Percentiles rank a stretch among this genome's conserved stretches.
Evolutionary conservation across 2,888 invertebrate genomes (phyloP).

Genomic region (Tetragonisca angustula): DNA sequence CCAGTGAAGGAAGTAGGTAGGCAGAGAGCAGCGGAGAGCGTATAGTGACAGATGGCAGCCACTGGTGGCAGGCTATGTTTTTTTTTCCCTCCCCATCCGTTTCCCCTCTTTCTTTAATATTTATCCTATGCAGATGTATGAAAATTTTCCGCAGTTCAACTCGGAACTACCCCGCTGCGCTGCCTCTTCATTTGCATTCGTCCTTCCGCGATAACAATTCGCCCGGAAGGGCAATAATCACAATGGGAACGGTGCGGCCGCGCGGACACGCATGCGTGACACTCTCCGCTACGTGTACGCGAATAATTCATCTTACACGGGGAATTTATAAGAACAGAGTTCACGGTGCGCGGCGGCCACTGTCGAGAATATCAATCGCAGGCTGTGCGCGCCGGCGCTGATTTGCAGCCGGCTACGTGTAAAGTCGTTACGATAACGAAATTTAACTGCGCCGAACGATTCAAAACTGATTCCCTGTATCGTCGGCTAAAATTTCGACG

Average conservation of each 20-base stretch:
- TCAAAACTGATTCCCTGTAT: background rate
- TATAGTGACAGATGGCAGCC: background rate
- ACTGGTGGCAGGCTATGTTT: constrained; percentile 30
- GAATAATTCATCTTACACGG: constrained; percentile 36
- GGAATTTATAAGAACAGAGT: constrained; percentile 51
- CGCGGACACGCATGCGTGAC: constrained; percentile 6
- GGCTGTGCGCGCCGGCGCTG: constrained; percentile 12
- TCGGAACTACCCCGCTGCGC: constrained; percentile 1
- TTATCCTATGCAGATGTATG: constrained; percentile 58
- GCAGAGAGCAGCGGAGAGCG: background rate
- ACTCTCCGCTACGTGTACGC: constrained; percentile 17
- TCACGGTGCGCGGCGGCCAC: constrained; percentile 53
- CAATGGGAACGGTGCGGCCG: constrained; percentile 24
- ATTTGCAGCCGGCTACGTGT: constrained; percentile 2
- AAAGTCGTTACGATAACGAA: constrained; percentile 25
- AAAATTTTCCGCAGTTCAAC: constrained; percentile 52
- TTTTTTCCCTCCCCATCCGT: background rate
- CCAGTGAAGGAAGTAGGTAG: background rate
- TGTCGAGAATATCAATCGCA: constrained; percentile 66
- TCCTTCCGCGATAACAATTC: constrained; percentile 57
- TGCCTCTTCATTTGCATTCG: constrained; percentile 58
- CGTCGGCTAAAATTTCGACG: background rate
- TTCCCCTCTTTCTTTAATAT: constrained; percentile 45
- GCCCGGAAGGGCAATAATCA: constrained; percentile 52
- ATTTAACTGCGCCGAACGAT: background rate